Evolutionary conservation across 2,888 invertebrate genomes (phyloP), one percentile per base, ranked within the genome.

Genomic region (Baronia brevicornis): DNA sequence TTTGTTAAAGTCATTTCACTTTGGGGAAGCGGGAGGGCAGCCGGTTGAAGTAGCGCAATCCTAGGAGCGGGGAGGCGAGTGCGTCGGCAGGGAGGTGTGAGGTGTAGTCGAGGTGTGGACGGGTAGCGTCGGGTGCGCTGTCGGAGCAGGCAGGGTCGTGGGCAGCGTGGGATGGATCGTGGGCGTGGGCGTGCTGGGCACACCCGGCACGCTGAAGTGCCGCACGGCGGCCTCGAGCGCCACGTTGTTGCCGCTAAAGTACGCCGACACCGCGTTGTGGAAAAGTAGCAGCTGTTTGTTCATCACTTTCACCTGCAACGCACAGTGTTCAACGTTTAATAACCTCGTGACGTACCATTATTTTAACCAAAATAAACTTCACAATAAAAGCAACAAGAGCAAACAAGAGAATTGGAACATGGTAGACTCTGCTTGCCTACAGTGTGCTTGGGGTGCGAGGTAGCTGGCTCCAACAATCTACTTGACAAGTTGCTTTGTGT

Each of bases 251-350:
- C 98, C 97, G 56, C 96, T 95, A 84, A 97, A 98, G 84, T 97
- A 98, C 4, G 97, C 97, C 15, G 97, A 94, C 36, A 97, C 91
- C 1, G 98, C 98, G 80, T 97, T 97, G 82, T 98, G 97, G 77
- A 98, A 95, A 51, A 98, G 82, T 33, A 97, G 86, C 44, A 98
- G 85, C 71, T 98, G 98, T 71, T 98, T 98, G 82, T 97, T 97
- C 97, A 98, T 97, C 51, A 98, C 97, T 82, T 98, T 97, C 56
- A 97, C 93, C 96, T 98, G 79, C n/a, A 79, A 44, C 1, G 4
- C n/a, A n/a, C n/a, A n/a, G n/a, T n/a, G n/a, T n/a, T n/a, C n/a
- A n/a, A n/a, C n/a, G n/a, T n/a, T n/a, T n/a, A n/a, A n/a, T n/a
- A n/a, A n/a, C n/a, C n/a, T n/a, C n/a, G n/a, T n/a, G n/a, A n/a